These are phyloP conservation scores for Willisornis vidua DNA, from an alignment of 2,113 vertebrate species.

Conservation along the genomic window DNA sequence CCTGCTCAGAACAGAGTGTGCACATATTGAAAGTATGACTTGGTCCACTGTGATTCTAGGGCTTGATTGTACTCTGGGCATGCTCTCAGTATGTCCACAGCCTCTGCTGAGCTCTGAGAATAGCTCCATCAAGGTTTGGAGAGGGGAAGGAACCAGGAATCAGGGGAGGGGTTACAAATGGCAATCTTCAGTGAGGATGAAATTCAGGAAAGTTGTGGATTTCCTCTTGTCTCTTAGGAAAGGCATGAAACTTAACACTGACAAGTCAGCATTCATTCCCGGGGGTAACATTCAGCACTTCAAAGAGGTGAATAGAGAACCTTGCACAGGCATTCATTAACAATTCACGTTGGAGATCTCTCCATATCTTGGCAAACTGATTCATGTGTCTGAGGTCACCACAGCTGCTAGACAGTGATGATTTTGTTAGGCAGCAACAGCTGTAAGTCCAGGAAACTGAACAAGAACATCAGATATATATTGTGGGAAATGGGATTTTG, in stretches of 20 bases:
- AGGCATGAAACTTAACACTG: background rate
- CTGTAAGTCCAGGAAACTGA: background rate
- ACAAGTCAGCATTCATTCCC: background rate
- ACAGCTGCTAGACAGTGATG: background rate
- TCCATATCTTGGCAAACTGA: background rate
- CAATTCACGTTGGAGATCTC: background rate
- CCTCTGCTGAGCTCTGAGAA: background rate
- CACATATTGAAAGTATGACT: background rate
- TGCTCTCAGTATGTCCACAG: rapidly evolving
- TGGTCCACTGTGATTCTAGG: background rate
- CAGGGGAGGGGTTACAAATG: background rate
- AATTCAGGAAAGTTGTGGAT: background rate
- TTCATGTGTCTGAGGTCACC: background rate
- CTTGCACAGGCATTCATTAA: background rate
- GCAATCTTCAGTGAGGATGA: background rate
- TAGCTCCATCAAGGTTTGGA: background rate
- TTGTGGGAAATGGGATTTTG: background rate
- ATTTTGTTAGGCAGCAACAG: background rate
- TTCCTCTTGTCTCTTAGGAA: background rate
- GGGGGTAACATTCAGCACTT: background rate
- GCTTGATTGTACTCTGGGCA: background rate
- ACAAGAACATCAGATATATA: background rate
- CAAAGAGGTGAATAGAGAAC: background rate
- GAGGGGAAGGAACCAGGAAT: background rate
- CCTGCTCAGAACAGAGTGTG: background rate